These are phyloP conservation scores for Oncopodura yosiiana DNA, from an alignment of 1,140 invertebrate genomes.

Conservation along the genomic window DNA sequence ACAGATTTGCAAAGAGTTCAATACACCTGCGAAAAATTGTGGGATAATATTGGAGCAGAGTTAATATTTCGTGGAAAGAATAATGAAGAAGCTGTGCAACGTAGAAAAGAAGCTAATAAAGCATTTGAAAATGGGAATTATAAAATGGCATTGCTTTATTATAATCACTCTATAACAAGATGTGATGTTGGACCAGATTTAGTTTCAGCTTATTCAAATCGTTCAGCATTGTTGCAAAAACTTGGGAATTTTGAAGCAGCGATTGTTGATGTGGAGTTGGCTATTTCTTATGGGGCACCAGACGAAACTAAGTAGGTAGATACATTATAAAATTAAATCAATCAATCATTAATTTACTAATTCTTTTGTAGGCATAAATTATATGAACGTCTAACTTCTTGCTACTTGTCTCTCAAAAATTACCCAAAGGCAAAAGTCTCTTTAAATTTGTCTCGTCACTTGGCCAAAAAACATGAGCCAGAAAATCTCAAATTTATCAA, in stretches of 20 bases:
- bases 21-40: conserved; percentile 11
- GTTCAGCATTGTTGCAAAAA: conserved; percentile 77
- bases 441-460: conserved; percentile 25
- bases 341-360: too few relatives aligned
- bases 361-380: conserved; percentile 22
- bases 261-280: conserved; percentile 58
- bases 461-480: conserved; percentile 17
- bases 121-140: conserved; percentile 67
- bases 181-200: conserved; percentile 44
- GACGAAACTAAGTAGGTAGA: conserved; percentile 42
- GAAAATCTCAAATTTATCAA: conserved; percentile 20
- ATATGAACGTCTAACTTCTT: conserved; percentile 33
- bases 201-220: conserved; percentile 68
- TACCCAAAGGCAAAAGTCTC: conserved; percentile 24
- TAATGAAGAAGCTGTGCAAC: conserved; percentile 48
- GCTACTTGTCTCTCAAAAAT: conserved; percentile 34
- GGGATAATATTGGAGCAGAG: conserved; percentile 28
- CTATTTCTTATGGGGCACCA: conserved; percentile 61
- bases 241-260: conserved; percentile 56
- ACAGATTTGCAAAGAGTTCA: conserved; percentile 22
- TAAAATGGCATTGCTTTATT: conserved; percentile 54
- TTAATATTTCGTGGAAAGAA: conserved; percentile 47
- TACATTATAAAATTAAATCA: not conserved
- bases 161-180: conserved; percentile 22
- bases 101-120: conserved; percentile 66